Base-by-base conservation (phyloP, 2,888 invertebrate genomes). In the Zootermopsis nevadensis region DNA sequence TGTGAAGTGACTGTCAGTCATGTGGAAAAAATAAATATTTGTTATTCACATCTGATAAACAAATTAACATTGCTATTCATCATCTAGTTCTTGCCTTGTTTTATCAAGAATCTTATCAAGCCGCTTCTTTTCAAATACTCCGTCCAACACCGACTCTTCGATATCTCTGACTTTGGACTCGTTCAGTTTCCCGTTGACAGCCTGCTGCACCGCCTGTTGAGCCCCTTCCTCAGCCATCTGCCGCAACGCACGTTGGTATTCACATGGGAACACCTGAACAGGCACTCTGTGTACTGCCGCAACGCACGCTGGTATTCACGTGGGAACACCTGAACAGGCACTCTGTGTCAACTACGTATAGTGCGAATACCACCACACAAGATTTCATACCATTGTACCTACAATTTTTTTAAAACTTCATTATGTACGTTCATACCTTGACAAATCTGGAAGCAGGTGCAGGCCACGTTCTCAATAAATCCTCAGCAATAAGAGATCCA, bases 251-350 rank as follows among this genome's bases (percentile, higher is more conserved):
- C 96, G 92, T 88, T 98, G 98, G 90, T 98, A 99, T 88, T 99
- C 99, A 88, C 95, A 96, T 0, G 99, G 99, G 92, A 99, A 99
- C 77, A 99, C 97, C 92, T 93, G 85, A 10, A 86, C 38, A 48
- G 55, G 3, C 24, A 76, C 48, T 19, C 19, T 38, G 24, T 15
- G 27, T 38, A 33, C 19, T 33, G 35, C 12, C 53, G n/a, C 27
- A 60, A 60, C 0, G 96, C 99, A 85, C 96, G 92, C 88, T 98
- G 98, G 90, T 98, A 99, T 88, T 99, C 99, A 88, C 95, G 96
- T 0, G 99, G 99, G 92, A 99, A 99, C 77, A 99, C 97, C 92
- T 93, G 85, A 10, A 86, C 38, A 48, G 55, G 3, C 24, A 76
- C 48, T 15, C 10, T 35, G 48, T 48, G 19, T 15, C 0, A 1